These are phyloP conservation scores for Tortricodes alternella DNA, from an alignment of 2,888 invertebrate species.

Conservation along the genomic window DNA sequence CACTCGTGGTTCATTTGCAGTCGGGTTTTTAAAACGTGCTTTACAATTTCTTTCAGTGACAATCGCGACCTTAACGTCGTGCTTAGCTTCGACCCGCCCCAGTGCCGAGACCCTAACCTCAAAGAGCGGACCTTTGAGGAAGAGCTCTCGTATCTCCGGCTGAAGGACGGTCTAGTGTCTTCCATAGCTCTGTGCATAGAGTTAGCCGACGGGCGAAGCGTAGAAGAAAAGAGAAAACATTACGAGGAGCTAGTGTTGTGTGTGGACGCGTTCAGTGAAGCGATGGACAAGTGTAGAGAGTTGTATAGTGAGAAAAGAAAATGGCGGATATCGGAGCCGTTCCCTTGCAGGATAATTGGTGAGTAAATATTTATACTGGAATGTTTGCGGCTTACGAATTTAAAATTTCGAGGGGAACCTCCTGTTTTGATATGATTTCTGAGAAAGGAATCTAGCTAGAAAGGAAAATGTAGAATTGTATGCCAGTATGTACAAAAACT, in stretches of 20 bases:
- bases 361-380: too few relatives aligned
- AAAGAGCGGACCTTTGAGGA: conserved; percentile 63
- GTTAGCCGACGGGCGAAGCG: conserved; percentile 50
- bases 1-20: too few relatives aligned
- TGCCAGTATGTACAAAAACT: too few relatives aligned
- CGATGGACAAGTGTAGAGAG: conserved; percentile 57
- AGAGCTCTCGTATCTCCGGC: conserved; percentile 61
- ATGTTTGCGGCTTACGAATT: too few relatives aligned
- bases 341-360: conserved; percentile 71
- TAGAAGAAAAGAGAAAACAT: conserved; percentile 49
- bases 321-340: conserved; percentile 58
- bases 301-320: conserved; percentile 51
- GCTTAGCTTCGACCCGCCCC: conserved; percentile 86
- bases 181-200: conserved; percentile 64
- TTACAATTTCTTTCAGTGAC: conserved; percentile 81
- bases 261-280: conserved; percentile 57
- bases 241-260: conserved; percentile 55
- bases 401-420: too few relatives aligned
- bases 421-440: too few relatives aligned
- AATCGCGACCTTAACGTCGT: conserved; percentile 90
- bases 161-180: conserved; percentile 66
- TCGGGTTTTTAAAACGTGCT: too few relatives aligned
- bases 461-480: too few relatives aligned
- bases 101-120: conserved; percentile 54
- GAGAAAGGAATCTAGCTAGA: too few relatives aligned